These are phyloP conservation scores for Nyctereutes procyonoides DNA, from an alignment of 2,113 vertebrate species.

Conservation along the genomic window DNA sequence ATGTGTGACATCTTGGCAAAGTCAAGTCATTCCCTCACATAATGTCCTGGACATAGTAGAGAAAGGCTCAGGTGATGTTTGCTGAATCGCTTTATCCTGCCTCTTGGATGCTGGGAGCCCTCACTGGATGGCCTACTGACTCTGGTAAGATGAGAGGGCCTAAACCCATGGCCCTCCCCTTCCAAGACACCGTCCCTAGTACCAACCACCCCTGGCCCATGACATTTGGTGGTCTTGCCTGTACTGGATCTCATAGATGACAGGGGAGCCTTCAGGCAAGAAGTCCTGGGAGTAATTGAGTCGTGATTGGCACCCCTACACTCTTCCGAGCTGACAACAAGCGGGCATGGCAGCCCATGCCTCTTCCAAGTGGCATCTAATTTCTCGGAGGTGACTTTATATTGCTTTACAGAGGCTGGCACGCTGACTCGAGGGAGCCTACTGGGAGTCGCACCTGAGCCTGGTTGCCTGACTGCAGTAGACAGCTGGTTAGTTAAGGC, in stretches of 20 bases:
- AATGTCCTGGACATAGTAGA: neutral
- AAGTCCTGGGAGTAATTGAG: conserved; percentile 63
- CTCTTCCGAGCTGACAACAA: conserved; percentile 26
- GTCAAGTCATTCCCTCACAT: neutral
- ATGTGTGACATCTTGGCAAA: neutral
- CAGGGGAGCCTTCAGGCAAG: conserved; percentile 15
- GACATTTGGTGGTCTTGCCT: neutral
- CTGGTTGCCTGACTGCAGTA: conserved; percentile 49
- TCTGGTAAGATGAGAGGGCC: neutral
- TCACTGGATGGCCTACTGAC: neutral
- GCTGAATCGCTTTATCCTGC: neutral
- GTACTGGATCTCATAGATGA: neutral
- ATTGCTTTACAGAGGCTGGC: conserved; percentile 59
- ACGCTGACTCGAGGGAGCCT: neutral
- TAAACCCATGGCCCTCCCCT: neutral
- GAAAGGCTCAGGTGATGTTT: neutral
- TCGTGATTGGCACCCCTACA: conserved; percentile 25
- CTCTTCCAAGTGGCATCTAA: conserved; percentile 68
- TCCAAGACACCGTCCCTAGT: neutral
- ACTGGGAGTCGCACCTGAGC: conserved; percentile 72
- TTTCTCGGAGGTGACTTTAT: conserved; percentile 71
- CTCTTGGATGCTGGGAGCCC: neutral
- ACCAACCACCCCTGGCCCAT: neutral
- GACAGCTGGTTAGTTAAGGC: conserved; percentile 79
- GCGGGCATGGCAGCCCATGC: neutral